Conservation (phyloP, 1,140 invertebrate genomes). For the Pachypeltis micranthus region DNA sequence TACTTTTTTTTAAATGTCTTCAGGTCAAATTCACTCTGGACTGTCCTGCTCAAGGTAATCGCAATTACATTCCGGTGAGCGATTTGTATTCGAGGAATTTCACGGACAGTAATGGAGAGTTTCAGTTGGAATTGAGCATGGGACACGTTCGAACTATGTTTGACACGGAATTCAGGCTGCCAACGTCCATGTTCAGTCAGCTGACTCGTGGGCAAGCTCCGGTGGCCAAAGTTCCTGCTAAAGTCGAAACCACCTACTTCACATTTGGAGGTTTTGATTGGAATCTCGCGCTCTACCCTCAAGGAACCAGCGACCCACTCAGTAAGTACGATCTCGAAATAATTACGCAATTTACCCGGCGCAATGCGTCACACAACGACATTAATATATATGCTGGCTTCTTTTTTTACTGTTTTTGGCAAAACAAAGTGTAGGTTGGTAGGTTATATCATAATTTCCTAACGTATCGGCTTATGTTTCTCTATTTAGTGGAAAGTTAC, state of each 20-base stretch:
- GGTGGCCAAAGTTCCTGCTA: conserved; percentile 27
- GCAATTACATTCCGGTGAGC: conserved; percentile 64
- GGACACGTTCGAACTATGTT: conserved; percentile 63
- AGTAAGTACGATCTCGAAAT: too few species aligned
- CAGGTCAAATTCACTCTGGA: conserved; percentile 62
- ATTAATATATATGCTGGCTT: too few species aligned
- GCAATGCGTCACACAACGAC: too few species aligned
- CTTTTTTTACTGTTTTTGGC: too few species aligned
- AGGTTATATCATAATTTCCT: too few species aligned
- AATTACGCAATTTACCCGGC: too few species aligned
- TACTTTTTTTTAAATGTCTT: too few species aligned
- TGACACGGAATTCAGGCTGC: conserved; percentile 54
- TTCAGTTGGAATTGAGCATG: conserved; percentile 68
- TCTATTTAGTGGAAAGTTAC: too few species aligned
- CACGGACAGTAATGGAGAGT: conserved; percentile 71
- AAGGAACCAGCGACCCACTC: conserved; percentile 42
- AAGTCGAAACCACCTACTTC: conserved; percentile 59
- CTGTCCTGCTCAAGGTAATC: conserved; percentile 60
- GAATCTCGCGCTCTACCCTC: conserved; percentile 62
- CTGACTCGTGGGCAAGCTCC: conserved; percentile 14
- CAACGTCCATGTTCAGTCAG: conserved; percentile 33
- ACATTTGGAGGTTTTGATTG: conserved; percentile 73
- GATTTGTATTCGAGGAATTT: conserved; percentile 66
- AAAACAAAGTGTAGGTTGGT: too few species aligned
- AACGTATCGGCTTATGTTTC: too few species aligned